Percentiles rank a stretch among this genome's conserved stretches.
Conservation (phyloP, 2,113 vertebrate genomes). For the Embiotoca jacksoni region DNA sequence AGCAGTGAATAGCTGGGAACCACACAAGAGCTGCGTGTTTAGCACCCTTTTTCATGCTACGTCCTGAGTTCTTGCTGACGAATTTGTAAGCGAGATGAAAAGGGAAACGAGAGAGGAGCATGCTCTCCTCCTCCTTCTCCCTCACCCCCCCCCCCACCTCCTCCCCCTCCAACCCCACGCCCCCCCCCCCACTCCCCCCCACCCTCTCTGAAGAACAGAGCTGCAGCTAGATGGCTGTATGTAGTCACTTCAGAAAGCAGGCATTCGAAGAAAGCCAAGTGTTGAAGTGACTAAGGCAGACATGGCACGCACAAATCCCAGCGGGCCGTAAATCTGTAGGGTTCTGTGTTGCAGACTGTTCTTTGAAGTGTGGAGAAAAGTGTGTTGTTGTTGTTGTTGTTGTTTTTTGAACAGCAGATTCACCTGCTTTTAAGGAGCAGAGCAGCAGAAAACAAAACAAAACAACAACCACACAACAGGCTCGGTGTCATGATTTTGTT, state of each 20-base stretch:
- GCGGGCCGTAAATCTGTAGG: conserved; percentile 21
- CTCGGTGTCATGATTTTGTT: too few relatives aligned
- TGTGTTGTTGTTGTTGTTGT: too few relatives aligned
- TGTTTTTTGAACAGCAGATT: not conserved
- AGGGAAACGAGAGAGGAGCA: too few relatives aligned
- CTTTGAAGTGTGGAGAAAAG: conserved; percentile 7
- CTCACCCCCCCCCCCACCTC: too few relatives aligned
- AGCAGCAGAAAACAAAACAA: not conserved
- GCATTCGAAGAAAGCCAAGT: conserved; percentile 70
- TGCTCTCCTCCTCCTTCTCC: too few relatives aligned
- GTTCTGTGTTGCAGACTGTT: conserved; percentile 7
- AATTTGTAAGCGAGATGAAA: too few relatives aligned
- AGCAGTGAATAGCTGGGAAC: conserved; percentile 5
- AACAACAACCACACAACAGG: too few relatives aligned
- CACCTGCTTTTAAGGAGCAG: not conserved
- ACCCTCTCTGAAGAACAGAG: conserved; percentile 53
- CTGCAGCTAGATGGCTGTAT: conserved; percentile 86
- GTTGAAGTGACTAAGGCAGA: conserved; percentile 36
- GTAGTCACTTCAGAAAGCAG: conserved; percentile 76
- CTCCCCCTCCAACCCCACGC: too few relatives aligned
- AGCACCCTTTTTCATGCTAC: conserved; percentile 28
- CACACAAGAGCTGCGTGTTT: conserved; percentile 22
- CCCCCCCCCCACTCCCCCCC: conserved; percentile 3
- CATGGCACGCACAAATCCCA: conserved; percentile 47
- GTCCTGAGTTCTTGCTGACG: conserved; percentile 31